Evolutionary conservation across 2,888 invertebrate genomes (phyloP).

Genomic region (Caenorhabditis japonica): DNA sequence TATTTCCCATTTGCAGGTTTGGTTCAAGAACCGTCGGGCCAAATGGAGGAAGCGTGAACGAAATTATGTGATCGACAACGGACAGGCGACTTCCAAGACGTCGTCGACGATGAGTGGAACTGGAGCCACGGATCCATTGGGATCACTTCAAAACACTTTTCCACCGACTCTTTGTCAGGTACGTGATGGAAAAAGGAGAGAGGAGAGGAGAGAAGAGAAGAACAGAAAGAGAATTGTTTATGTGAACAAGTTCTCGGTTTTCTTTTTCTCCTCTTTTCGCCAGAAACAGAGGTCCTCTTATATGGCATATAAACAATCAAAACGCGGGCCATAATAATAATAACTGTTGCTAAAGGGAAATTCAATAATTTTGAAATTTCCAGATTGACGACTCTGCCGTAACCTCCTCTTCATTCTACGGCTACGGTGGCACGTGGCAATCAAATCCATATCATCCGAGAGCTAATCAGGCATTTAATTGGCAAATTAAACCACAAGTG

Average conservation of each 20-base stretch:
- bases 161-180: slow-evolving; percentile 50
- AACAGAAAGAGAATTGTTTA: slow-evolving; percentile 16
- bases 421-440: slow-evolving; percentile 59
- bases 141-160: slow-evolving; percentile 54
- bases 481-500: slow-evolving; percentile 60
- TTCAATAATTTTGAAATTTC: too few species aligned
- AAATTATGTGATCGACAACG: slow-evolving; percentile 53
- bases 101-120: slow-evolving; percentile 16
- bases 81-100: slow-evolving; percentile 26
- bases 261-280: slow-evolving; percentile 29
- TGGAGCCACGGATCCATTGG: slow-evolving; percentile 15
- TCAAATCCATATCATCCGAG: slow-evolving; percentile 44
- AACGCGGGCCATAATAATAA: too few species aligned
- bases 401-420: slow-evolving; percentile 55
- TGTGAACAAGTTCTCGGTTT: slow-evolving; percentile 32
- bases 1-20: slow-evolving; percentile 71
- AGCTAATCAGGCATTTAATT: slow-evolving; percentile 51
- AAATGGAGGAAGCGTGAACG: slow-evolving; percentile 77
- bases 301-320: slow-evolving; percentile 41
- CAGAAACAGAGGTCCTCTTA: slow-evolving; percentile 38
- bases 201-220: slow-evolving; percentile 1
- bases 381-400: slow-evolving; percentile 55
- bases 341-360: too few species aligned
- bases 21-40: slow-evolving; percentile 77
- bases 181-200: slow-evolving; percentile 3